These are phyloP conservation scores for Lycaena phlaeas DNA, from an alignment of 2,888 invertebrate species.

Conservation along the genomic window DNA sequence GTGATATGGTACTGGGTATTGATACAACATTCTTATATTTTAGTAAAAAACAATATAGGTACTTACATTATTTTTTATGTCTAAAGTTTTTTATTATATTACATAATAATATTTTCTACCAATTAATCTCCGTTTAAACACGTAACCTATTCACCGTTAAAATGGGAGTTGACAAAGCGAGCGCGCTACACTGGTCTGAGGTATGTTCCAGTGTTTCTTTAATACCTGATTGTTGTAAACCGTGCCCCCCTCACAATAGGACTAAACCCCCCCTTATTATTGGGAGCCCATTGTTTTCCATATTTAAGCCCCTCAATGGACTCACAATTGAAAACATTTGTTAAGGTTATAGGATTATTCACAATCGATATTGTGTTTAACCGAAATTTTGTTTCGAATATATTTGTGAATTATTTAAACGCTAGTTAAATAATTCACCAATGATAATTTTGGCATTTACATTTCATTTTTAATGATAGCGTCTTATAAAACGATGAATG, in stretches of 20 bases:
- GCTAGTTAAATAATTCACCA: too few species aligned
- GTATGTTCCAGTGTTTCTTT: constrained; percentile 47
- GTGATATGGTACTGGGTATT: too few species aligned
- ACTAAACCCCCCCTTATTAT: constrained; percentile 63
- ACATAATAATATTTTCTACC: too few species aligned
- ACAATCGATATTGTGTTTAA: constrained; percentile 24
- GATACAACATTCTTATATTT: too few species aligned
- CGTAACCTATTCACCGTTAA: constrained; percentile 24
- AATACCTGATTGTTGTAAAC: constrained; percentile 41
- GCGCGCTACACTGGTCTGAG: constrained; percentile 51
- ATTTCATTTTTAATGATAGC: too few species aligned
- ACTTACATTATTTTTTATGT: too few species aligned
- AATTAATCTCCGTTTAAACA: not conserved
- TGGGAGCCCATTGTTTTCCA: constrained; percentile 63
- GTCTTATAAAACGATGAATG: too few species aligned
- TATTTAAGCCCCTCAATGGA: constrained; percentile 51
- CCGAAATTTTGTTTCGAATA: too few species aligned
- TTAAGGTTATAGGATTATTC: constrained; percentile 27
- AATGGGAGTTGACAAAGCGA: constrained; percentile 51
- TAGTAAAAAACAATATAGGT: too few species aligned
- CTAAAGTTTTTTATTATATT: too few species aligned
- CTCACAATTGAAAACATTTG: constrained; percentile 35
- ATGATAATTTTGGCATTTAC: too few species aligned
- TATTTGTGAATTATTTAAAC: too few species aligned
- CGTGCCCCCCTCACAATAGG: constrained; percentile 35